Evolutionary conservation across 2,113 vertebrate genomes (phyloP).

Genomic region (Urocolius indicus): DNA sequence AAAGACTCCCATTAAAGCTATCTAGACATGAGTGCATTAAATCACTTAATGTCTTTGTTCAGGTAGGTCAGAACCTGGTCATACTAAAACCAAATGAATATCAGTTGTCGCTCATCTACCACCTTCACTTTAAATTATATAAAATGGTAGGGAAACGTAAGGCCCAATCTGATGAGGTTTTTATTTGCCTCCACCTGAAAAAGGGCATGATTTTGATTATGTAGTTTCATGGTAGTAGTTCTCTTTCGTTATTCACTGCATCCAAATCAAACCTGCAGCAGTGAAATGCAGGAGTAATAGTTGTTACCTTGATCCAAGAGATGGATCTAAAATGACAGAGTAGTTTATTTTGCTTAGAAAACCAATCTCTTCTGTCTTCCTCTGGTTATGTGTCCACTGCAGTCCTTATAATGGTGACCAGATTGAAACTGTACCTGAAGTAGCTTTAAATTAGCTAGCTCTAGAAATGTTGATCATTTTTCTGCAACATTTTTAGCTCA

Average conservation of each 20-base stretch:
- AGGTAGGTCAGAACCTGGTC: not conserved
- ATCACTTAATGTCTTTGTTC: constrained; percentile 6
- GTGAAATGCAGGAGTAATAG: constrained; percentile 35
- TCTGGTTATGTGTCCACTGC: not conserved
- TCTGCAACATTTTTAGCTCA: not conserved
- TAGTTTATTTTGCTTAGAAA: constrained; percentile 44
- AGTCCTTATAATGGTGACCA: not conserved
- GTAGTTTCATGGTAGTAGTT: constrained; percentile 15
- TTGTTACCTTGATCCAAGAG: constrained; percentile 41
- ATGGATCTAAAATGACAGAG: constrained; percentile 36
- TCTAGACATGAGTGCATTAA: not conserved
- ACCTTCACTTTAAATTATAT: not conserved
- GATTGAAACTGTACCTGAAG: not conserved
- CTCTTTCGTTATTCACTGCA: constrained; percentile 58
- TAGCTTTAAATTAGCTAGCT: not conserved
- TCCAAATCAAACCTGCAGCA: constrained; percentile 6
- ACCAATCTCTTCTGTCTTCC: constrained; percentile 27
- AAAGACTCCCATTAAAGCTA: not conserved
- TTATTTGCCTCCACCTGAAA: constrained; percentile 36
- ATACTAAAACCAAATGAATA: not conserved
- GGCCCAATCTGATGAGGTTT: not conserved
- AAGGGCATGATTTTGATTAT: constrained; percentile 33
- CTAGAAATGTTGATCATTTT: not conserved
- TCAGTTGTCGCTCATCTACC: not conserved
- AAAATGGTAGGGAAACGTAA: not conserved